A percentile compares a stretch with the other conserved stretches of the same genome.
Conservation (phyloP, 2,797 vertebrate genomes). For the Poecile montanus region DNA sequence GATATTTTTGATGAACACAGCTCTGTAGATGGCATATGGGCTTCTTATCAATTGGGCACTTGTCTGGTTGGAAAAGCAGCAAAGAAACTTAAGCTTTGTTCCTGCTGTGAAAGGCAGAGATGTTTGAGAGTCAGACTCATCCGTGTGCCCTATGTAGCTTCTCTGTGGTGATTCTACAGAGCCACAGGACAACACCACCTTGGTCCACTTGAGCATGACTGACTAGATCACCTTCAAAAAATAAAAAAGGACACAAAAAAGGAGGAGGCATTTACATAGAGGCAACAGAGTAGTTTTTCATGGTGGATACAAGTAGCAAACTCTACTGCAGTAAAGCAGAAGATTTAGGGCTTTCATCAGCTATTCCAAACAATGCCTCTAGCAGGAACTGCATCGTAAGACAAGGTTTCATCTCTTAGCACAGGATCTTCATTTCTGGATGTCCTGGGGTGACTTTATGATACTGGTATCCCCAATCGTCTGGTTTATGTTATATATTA, state of each 20-base stretch:
- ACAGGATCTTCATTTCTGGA: neutral
- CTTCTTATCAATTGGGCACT: neutral
- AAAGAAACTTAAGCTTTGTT: neutral
- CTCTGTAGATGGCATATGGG: neutral
- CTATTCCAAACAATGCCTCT: neutral
- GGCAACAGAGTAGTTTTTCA: neutral
- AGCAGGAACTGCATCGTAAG: neutral
- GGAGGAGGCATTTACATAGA: neutral
- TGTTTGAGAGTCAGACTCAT: fast-evolving
- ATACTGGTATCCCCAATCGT: too few species aligned
- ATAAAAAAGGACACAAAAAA: neutral
- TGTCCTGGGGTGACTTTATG: too few species aligned
- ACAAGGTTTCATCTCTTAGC: neutral
- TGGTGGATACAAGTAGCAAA: neutral
- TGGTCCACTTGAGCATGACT: neutral
- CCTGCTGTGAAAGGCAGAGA: neutral
- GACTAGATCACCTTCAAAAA: neutral
- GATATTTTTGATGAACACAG: fast-evolving
- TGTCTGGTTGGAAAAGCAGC: neutral
- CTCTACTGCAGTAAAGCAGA: neutral
- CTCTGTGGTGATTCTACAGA: neutral
- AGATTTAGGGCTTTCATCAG: neutral
- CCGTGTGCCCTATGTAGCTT: fast-evolving
- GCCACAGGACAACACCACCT: neutral
- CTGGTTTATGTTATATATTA: too few species aligned